These are phyloP conservation scores for Isurus oxyrinchus DNA, from an alignment of 2,113 vertebrate genomes.

Conservation along the genomic window DNA sequence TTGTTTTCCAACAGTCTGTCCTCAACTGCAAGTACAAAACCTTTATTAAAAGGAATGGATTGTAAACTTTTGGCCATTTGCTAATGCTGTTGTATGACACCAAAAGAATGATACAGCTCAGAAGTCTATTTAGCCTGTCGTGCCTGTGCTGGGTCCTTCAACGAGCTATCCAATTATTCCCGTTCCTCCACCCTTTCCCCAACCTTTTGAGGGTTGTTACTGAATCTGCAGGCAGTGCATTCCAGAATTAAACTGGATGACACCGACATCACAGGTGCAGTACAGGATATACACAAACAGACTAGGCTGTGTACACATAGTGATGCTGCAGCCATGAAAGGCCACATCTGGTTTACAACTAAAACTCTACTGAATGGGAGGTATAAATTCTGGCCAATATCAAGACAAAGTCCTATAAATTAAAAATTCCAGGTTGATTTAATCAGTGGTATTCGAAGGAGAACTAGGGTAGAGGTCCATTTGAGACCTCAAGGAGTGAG, in stretches of 20 bases:
- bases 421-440: not conserved
- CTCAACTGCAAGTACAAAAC: not conserved
- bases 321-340: not conserved
- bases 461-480: not conserved
- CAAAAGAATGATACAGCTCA: not conserved
- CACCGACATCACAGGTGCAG: not conserved
- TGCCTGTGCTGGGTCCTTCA: not conserved
- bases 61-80: not conserved
- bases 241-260: not conserved
- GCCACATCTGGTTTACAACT: not conserved
- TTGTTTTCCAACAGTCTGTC: not conserved
- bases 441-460: not conserved
- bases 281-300: not conserved
- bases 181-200: not conserved
- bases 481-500: not conserved
- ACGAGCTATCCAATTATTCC: not conserved
- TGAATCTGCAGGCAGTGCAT: not conserved
- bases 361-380: not conserved
- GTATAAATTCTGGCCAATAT: not conserved
- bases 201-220: not conserved
- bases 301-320: not conserved
- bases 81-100: not conserved
- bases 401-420: not conserved
- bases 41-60: not conserved
- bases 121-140: not conserved